phyloP scores from a whole-genome alignment of 2,113 vertebrate species.

The Desmodus rotundus region DNA sequence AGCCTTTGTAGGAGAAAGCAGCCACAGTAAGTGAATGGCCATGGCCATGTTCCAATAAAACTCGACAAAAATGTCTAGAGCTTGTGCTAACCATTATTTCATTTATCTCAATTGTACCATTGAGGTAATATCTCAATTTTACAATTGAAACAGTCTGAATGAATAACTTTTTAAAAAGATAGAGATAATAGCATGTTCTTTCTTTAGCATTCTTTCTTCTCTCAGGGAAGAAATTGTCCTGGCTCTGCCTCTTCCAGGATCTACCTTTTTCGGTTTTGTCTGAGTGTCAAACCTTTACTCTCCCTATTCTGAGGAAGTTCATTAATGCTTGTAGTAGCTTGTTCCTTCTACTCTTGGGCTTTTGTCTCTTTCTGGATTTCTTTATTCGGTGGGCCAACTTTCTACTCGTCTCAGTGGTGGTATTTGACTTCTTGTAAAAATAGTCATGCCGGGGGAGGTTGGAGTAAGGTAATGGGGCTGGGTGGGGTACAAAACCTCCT shows the following conservation, averaged over 20 bases:
- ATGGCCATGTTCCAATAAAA: background rate
- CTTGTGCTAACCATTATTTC: background rate
- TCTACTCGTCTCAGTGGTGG: background rate
- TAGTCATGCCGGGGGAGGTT: background rate
- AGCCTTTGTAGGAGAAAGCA: background rate
- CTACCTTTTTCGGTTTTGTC: background rate
- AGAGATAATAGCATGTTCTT: background rate
- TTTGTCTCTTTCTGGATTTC: background rate
- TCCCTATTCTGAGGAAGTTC: background rate
- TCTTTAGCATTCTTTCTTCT: background rate
- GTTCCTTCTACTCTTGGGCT: background rate
- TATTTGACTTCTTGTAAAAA: background rate
- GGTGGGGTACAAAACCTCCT: background rate
- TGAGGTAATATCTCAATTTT: background rate
- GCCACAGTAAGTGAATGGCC: background rate
- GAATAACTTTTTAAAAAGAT: background rate
- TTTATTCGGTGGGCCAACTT: background rate
- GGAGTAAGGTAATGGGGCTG: background rate
- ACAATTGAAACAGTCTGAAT: slow-evolving; percentile 5
- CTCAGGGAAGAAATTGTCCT: background rate
- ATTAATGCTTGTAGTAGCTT: background rate
- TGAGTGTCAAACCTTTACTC: background rate
- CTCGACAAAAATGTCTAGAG: background rate
- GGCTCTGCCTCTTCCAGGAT: background rate
- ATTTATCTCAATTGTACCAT: background rate